Percentiles rank a stretch among this genome's conserved stretches.
These are phyloP conservation scores for Hemithea aestivaria DNA, from an alignment of 2,888 invertebrate species.

Conservation along the genomic window DNA sequence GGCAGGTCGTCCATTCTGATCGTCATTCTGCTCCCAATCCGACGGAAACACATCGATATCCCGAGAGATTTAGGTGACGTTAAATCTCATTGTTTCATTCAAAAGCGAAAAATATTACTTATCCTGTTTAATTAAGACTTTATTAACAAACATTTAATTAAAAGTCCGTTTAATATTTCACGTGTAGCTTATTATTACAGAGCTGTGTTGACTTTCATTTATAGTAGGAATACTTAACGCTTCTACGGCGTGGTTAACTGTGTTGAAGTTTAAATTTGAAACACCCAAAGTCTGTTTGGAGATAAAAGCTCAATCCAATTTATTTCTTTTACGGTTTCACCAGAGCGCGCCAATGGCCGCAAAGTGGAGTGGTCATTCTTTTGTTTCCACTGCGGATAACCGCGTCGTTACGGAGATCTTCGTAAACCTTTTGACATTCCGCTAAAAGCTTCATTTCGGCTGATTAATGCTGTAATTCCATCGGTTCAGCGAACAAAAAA, in stretches of 20 bases:
- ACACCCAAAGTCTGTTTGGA: conserved; percentile 11
- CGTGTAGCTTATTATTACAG: conserved; percentile 8
- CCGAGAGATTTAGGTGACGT: conserved; percentile 23
- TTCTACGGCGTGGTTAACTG: conserved; percentile 1
- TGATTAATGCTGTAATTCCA: conserved; percentile 73
- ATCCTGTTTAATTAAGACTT: conserved; percentile 16
- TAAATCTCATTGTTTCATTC: conserved; percentile 20
- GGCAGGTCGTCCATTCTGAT: conserved; percentile 31
- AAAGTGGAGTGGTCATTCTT: conserved; percentile 51
- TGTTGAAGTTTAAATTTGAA: conserved; percentile 9
- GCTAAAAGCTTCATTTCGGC: conserved; percentile 72
- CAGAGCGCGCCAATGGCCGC: conserved; percentile 39
- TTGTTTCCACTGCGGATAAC: conserved; percentile 63
- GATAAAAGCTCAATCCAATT: conserved; percentile 19
- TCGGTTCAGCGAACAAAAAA: conserved; percentile 57
- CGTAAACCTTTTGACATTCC: conserved; percentile 71
- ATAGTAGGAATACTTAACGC: conserved; percentile 9
- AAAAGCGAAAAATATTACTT: conserved; percentile 9
- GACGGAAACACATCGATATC: conserved; percentile 25
- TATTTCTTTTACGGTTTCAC: conserved; percentile 15
- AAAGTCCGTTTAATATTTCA: conserved; percentile 13
- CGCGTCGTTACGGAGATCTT: conserved; percentile 58
- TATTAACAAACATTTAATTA: conserved; percentile 15
- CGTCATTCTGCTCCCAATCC: conserved; percentile 20
- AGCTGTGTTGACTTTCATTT: conserved; percentile 7